Evolutionary conservation across 2,888 invertebrate genomes (phyloP).

Genomic region (Cheilosia impressa): DNA sequence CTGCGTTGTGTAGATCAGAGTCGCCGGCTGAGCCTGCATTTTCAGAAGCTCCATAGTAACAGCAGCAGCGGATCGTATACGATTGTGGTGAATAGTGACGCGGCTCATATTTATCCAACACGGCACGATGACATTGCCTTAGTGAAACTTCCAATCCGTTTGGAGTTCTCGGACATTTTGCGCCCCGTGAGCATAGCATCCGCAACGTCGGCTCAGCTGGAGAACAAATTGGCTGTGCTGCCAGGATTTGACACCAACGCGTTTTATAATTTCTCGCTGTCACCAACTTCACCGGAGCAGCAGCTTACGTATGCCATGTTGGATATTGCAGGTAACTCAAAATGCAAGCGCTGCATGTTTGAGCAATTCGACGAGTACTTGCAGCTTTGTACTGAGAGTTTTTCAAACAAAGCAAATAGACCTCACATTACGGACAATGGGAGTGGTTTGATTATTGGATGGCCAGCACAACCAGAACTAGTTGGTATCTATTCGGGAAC

Average conservation of each 20-base stretch:
- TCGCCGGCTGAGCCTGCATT: background rate
- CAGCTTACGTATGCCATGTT: constrained; percentile 48
- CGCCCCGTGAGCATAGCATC: constrained; percentile 17
- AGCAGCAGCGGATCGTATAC: constrained; percentile 21
- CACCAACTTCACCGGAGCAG: background rate
- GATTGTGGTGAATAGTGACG: constrained; percentile 22
- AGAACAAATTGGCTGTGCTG: constrained; percentile 41
- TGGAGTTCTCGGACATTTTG: constrained; percentile 19
- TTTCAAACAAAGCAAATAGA: constrained; percentile 23
- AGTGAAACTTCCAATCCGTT: constrained; percentile 35
- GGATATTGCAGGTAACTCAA: constrained; percentile 11
- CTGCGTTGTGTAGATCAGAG: constrained; percentile 25
- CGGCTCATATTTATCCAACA: constrained; percentile 55
- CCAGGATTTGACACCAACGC: constrained; percentile 39
- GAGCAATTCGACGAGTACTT: constrained; percentile 52
- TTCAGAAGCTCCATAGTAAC: constrained; percentile 13
- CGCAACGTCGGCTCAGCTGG: background rate
- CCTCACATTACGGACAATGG: constrained; percentile 51
- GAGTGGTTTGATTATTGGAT: constrained; percentile 51
- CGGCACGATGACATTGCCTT: constrained; percentile 61
- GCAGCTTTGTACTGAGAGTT: constrained; percentile 47
- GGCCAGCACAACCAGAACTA: constrained; percentile 52
- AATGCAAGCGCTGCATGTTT: constrained; percentile 21
- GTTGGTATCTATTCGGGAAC: constrained; percentile 46
- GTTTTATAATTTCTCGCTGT: background rate